Percentiles rank a stretch among this genome's conserved stretches.
phyloP scores from a whole-genome alignment of 2,888 invertebrate species.

The Drosophila pseudotalamancana region DNA sequence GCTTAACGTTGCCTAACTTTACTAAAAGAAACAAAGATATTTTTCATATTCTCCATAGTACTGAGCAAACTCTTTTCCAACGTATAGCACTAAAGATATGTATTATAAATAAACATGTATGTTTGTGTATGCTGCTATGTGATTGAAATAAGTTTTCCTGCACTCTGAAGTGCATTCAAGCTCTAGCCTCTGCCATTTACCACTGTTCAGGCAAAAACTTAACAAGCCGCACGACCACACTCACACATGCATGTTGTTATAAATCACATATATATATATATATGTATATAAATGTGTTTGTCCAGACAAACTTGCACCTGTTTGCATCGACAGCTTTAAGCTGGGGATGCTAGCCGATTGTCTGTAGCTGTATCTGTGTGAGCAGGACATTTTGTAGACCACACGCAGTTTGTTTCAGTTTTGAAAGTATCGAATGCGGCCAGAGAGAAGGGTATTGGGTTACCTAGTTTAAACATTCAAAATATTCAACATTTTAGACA shows the following conservation, averaged over 20 bases:
- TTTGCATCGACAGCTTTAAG: constrained; percentile 62
- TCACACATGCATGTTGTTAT: background rate
- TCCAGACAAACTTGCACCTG: constrained; percentile 62
- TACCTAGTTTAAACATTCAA: constrained; percentile 41
- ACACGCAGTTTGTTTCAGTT: constrained; percentile 43
- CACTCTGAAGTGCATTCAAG: constrained; percentile 67
- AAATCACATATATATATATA: background rate
- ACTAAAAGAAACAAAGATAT: too few species aligned
- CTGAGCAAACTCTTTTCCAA: background rate
- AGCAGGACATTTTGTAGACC: constrained; percentile 6
- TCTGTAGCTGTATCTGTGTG: too few species aligned
- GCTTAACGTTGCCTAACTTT: too few species aligned
- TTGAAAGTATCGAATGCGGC: constrained; percentile 11
- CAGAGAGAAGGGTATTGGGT: constrained; percentile 44
- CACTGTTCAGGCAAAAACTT: constrained; percentile 47
- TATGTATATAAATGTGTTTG: constrained; percentile 1
- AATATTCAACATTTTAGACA: constrained; percentile 60
- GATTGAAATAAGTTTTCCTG: constrained; percentile 57
- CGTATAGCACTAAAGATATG: constrained; percentile 10
- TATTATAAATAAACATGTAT: constrained; percentile 53
- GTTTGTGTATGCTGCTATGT: background rate
- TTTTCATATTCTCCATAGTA: background rate
- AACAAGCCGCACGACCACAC: constrained; percentile 35
- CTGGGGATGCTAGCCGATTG: constrained; percentile 12
- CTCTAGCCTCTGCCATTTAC: constrained; percentile 31